Conservation (phyloP, 2,888 invertebrate genomes). For the Elaeidobius kamerunicus region DNA sequence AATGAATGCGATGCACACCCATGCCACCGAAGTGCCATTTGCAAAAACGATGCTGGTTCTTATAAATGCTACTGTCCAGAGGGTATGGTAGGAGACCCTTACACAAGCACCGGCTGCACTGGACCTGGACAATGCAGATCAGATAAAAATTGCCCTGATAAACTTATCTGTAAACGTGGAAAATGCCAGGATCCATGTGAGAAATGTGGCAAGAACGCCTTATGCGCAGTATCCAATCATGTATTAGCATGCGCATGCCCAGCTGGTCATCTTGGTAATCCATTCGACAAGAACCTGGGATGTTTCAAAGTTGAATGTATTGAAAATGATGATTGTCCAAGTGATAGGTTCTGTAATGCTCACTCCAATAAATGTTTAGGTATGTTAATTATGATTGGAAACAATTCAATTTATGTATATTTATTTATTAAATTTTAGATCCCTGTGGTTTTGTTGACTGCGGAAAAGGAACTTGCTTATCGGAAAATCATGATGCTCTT, state of each 20-base stretch:
- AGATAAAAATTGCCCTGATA: constrained; percentile 72
- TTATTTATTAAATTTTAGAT: constrained; percentile 52
- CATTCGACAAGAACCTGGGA: constrained; percentile 70
- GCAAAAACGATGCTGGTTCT: constrained; percentile 76
- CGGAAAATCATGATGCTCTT: constrained; percentile 65
- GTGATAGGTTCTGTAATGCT: constrained; percentile 71
- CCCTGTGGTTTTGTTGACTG: constrained; percentile 78
- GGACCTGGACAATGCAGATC: constrained; percentile 72
- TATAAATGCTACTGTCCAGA: constrained; percentile 77
- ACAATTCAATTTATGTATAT: background rate
- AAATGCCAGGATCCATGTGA: constrained; percentile 82
- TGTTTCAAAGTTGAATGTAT: constrained; percentile 89
- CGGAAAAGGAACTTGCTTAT: constrained; percentile 76
- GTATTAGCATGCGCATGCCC: constrained; percentile 73
- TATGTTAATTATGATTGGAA: constrained; percentile 44
- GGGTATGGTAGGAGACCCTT: constrained; percentile 74
- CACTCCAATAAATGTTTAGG: constrained; percentile 76
- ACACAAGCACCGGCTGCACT: constrained; percentile 70
- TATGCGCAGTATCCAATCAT: constrained; percentile 72
- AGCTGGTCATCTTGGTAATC: constrained; percentile 78
- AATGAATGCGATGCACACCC: constrained; percentile 77
- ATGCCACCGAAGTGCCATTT: constrained; percentile 77
- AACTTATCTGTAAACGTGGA: constrained; percentile 69
- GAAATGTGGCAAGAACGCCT: constrained; percentile 73
- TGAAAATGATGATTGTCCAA: constrained; percentile 69